Base-by-base conservation (phyloP, 2,113 vertebrate genomes). In the Cromileptes altivelis region DNA sequence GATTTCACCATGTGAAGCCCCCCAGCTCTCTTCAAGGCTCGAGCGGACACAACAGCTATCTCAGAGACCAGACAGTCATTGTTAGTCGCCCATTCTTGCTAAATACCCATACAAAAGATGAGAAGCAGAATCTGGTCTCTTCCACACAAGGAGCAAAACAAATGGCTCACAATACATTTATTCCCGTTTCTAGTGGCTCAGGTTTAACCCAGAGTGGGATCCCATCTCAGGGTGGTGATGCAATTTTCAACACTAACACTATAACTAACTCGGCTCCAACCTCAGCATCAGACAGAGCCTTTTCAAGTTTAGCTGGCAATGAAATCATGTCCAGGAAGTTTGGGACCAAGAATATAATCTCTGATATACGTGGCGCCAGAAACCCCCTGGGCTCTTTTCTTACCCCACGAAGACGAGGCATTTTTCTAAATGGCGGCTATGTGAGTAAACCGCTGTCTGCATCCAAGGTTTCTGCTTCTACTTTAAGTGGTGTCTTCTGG, bases 371-470 rank as follows among this genome's bases (percentile, higher is more conserved):
- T 55, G 7, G 15, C 37, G 25, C 19, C 5, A 56, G 27, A 60
- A 81, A 73, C 3, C 0, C 8, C 1, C 25, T 21, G 0, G 5
- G 21, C 18, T 78, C 55, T 4, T 72, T 85, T 67, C 53, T 52
- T 25, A 37, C 21, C 3, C 57, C 33, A 40, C 47, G 68, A n/a
- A 61, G 30, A 42, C 45, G 0, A 49, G 15, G 33, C 18, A 17
- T 81, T 53, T 52, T 53, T 52, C 47, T 30, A 42, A 67, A 80
- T 57, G n/a, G 57, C 30, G 70, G 30, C 6, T 75, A n/a, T 69
- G 12, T 18, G 4, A 58, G 52, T 62, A n/a, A 72, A 70, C 14
- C 2, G 0, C 19, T 21, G 23, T 70, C 47, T 42, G n/a, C 33
- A n/a, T 33, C 83, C n/a, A 69, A 21, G 64, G 49, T 10, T 42